A percentile compares a stretch with the other conserved stretches of the same genome.
These are phyloP conservation scores for Disparrhopalites patrizii DNA, from an alignment of 2,888 invertebrate genomes.

Conservation along the genomic window DNA sequence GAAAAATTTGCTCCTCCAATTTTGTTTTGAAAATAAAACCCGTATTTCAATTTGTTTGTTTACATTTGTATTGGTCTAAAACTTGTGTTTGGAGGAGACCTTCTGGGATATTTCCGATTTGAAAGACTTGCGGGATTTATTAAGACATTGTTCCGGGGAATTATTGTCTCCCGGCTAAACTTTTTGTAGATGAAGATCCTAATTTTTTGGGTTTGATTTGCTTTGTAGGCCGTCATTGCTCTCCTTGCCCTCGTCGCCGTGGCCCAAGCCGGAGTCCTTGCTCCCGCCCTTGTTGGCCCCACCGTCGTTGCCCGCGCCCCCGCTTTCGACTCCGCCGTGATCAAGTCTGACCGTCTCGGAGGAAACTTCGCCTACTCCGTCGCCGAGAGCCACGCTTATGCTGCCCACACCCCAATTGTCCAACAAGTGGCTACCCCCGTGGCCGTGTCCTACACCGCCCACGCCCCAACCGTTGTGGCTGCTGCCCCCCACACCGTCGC, in stretches of 20 bases:
- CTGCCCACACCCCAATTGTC: slow-evolving; percentile 53
- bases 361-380: slow-evolving; percentile 59
- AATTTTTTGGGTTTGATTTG: not conserved
- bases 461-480: slow-evolving; percentile 4
- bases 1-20: too few species aligned
- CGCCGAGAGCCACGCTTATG: slow-evolving; percentile 57
- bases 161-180: too few species aligned
- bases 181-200: too few species aligned
- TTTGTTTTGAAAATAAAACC: too few species aligned
- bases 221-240: slow-evolving; percentile 15
- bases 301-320: slow-evolving; percentile 52
- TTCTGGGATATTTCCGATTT: too few species aligned
- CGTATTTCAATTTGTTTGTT: too few species aligned
- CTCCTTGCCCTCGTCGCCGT: slow-evolving; percentile 17
- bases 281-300: not conserved
- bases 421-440: slow-evolving; percentile 33
- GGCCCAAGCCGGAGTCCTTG: slow-evolving; percentile 18
- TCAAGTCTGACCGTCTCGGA: slow-evolving; percentile 56
- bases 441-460: slow-evolving; percentile 26
- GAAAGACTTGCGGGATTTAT: too few species aligned
- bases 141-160: too few species aligned
- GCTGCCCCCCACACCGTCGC: slow-evolving; percentile 6
- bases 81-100: too few species aligned
- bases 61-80: too few species aligned
- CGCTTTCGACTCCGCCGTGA: slow-evolving; percentile 56